Percentiles rank a stretch among this genome's conserved stretches.
phyloP scores from a whole-genome alignment of 2,797 vertebrate species.

The Perodicticus potto region DNA sequence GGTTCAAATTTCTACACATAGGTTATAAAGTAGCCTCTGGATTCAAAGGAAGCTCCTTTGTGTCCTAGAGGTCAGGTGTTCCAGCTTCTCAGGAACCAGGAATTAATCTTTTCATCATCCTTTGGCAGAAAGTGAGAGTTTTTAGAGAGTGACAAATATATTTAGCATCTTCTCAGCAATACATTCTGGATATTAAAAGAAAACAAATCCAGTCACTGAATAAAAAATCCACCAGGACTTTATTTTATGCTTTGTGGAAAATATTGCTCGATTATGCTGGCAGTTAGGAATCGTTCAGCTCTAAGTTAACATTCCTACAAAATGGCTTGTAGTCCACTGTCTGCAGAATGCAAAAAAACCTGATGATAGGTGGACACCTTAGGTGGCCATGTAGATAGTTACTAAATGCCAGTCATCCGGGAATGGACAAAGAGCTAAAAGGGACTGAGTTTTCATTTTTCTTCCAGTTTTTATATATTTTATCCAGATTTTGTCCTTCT shows the following conservation, averaged over 20 bases:
- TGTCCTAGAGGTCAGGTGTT: not conserved
- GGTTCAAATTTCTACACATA: not conserved
- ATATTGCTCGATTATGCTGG: not conserved
- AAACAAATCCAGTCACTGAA: not conserved
- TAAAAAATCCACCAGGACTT: slow-evolving; percentile 15
- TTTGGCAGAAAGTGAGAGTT: not conserved
- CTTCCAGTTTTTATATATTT: not conserved
- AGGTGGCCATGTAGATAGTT: not conserved
- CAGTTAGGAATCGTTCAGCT: slow-evolving; percentile 7
- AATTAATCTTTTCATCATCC: not conserved
- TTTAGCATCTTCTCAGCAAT: slow-evolving; percentile 14
- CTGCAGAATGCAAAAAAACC: not conserved
- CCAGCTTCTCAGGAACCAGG: not conserved
- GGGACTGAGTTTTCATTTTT: not conserved
- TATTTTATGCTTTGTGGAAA: not conserved
- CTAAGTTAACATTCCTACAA: slow-evolving; percentile 28
- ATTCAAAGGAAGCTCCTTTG: not conserved
- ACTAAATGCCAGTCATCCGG: not conserved
- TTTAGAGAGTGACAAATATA: slow-evolving; percentile 20
- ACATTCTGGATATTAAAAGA: not conserved
- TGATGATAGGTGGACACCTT: not conserved
- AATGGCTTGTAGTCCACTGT: not conserved
- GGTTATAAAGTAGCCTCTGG: not conserved
- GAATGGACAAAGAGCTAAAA: not conserved
- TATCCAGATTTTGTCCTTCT: not conserved